phyloP scores from a whole-genome alignment of 2,113 vertebrate genomes.

The Petromus typicus region DNA sequence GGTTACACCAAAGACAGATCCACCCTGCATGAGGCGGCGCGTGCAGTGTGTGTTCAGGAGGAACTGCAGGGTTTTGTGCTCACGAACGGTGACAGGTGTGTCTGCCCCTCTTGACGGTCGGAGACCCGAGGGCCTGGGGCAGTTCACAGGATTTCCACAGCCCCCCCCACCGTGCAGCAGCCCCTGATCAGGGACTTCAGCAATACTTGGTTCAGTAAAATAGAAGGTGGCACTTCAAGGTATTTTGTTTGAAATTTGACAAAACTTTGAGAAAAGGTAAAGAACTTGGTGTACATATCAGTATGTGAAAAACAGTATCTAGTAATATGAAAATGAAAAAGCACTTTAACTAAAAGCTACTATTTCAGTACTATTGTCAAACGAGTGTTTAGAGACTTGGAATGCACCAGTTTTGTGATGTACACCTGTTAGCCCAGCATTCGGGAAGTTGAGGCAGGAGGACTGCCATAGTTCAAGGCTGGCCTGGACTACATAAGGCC shows the following conservation, averaged over 20 bases:
- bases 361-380: not conserved
- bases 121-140: too few relatives aligned
- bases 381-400: not conserved
- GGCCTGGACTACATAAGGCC: not conserved
- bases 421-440: not conserved
- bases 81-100: too few relatives aligned
- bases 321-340: slow-evolving; percentile 9
- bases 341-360: slow-evolving; percentile 1
- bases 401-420: not conserved
- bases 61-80: slow-evolving; percentile 72
- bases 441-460: not conserved
- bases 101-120: too few relatives aligned
- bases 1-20: slow-evolving; percentile 37
- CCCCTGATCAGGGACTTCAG: not conserved
- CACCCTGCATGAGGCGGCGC: slow-evolving; percentile 63
- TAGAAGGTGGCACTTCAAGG: not conserved
- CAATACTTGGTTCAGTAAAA: slow-evolving; percentile 42
- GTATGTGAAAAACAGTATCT: not conserved
- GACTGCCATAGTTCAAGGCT: not conserved
- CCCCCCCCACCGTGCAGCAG: not conserved
- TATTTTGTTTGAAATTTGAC: slow-evolving; percentile 46
- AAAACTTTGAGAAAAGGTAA: slow-evolving; percentile 28
- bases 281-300: not conserved
- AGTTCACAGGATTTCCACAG: not conserved
- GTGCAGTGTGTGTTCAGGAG: slow-evolving; percentile 63